These are phyloP conservation scores for Apotomis turbidana DNA, from an alignment of 2,888 invertebrate species.

Conservation along the genomic window DNA sequence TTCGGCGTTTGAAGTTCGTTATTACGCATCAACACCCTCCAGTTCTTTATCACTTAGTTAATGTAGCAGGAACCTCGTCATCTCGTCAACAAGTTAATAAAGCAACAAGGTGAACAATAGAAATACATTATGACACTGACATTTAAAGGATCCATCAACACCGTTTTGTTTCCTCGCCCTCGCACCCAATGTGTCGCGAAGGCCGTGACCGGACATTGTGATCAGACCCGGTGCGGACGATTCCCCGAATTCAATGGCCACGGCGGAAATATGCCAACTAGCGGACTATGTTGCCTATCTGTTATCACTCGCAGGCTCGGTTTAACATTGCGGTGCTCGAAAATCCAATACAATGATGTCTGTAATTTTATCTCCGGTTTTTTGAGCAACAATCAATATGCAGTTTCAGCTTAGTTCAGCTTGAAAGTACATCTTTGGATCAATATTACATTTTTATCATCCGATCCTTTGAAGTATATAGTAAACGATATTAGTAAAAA, in stretches of 20 bases:
- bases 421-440: too few species aligned
- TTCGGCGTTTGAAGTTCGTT: too few species aligned
- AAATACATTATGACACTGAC: neutral
- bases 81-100: too few species aligned
- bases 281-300: constrained; percentile 6
- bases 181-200: constrained; percentile 9
- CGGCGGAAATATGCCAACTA: constrained; percentile 25
- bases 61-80: too few species aligned
- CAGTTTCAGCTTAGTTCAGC: too few species aligned
- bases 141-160: neutral
- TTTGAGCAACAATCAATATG: too few species aligned
- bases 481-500: too few species aligned
- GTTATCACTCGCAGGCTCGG: constrained; percentile 1
- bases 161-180: neutral
- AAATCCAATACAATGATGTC: neutral
- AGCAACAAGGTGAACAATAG: neutral
- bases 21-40: too few species aligned
- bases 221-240: neutral
- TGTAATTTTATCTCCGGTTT: too few species aligned
- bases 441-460: too few species aligned
- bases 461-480: too few species aligned
- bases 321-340: neutral
- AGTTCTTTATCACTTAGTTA: too few species aligned
- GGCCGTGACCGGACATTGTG: constrained; percentile 5
- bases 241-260: constrained; percentile 31